A percentile compares a stretch with the other conserved stretches of the same genome.
phyloP scores from a whole-genome alignment of 2,113 vertebrate species.

The Nesogale talazaci region DNA sequence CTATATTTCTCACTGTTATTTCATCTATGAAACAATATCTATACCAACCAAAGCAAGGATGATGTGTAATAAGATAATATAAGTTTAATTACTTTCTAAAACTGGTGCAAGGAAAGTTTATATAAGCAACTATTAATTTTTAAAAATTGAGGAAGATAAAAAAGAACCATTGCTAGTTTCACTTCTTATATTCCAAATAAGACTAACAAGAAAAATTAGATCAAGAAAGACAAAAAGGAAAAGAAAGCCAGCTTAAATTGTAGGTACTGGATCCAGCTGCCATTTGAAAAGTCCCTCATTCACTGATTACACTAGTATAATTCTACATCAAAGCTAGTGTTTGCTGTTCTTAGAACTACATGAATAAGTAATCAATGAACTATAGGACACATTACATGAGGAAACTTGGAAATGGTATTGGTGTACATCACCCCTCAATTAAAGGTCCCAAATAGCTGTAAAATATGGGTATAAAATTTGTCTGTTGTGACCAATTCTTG shows the following conservation, averaged over 20 bases:
- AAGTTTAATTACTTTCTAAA: neutral
- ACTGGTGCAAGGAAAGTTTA: slow-evolving; percentile 4
- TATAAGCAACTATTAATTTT: neutral
- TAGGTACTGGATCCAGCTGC: neutral
- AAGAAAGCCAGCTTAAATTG: neutral
- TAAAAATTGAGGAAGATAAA: neutral
- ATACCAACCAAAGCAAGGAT: neutral
- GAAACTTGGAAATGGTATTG: slow-evolving; percentile 18
- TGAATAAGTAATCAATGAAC: slow-evolving; percentile 34
- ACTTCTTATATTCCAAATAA: neutral
- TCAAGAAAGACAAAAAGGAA: neutral
- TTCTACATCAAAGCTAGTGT: neutral
- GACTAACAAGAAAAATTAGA: neutral
- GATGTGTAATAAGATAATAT: neutral
- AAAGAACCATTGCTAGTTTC: neutral
- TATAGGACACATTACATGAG: neutral
- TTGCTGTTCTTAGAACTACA: neutral
- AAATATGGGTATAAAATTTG: slow-evolving; percentile 5
- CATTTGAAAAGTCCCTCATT: neutral
- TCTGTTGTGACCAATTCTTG: slow-evolving; percentile 4
- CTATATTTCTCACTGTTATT: neutral
- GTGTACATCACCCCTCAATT: neutral
- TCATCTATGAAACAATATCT: neutral
- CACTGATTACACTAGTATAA: neutral
- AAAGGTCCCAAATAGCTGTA: neutral